phyloP scores from a whole-genome alignment of 30 jellyfish, hydroid and myxozoan genomes.

The Mastigias papua region DNA sequence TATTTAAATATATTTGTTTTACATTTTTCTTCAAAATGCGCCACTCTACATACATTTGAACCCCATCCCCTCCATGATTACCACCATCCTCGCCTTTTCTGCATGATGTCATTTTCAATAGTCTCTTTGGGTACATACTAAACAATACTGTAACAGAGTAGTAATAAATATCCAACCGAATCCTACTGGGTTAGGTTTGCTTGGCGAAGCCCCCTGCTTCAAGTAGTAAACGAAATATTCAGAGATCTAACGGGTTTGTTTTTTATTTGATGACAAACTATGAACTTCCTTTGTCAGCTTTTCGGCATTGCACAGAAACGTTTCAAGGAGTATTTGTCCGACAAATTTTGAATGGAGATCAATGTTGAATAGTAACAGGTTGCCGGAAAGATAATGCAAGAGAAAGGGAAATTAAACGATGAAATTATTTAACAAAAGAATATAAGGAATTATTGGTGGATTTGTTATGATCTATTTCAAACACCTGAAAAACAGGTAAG shows the following conservation, averaged over 20 bases:
- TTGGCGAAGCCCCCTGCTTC: neutral
- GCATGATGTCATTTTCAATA: too few relatives aligned
- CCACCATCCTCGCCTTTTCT: too few relatives aligned
- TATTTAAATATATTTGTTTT: too few relatives aligned
- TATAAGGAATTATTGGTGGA: neutral
- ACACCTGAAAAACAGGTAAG: too few relatives aligned
- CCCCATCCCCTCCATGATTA: too few relatives aligned
- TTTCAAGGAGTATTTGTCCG: constrained; percentile 1
- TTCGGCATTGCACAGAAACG: constrained; percentile 14
- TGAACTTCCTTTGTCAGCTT: neutral
- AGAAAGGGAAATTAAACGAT: neutral
- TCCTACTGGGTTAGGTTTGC: neutral
- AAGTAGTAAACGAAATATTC: neutral
- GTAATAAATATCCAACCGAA: too few relatives aligned
- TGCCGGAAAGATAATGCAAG: neutral
- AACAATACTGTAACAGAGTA: too few relatives aligned
- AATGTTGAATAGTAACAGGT: constrained; percentile 19
- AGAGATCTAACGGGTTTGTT: constrained; percentile 12
- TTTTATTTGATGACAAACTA: neutral
- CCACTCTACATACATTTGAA: too few relatives aligned
- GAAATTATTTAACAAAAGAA: neutral
- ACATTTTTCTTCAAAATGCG: too few relatives aligned
- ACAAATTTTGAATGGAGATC: constrained; percentile 15
- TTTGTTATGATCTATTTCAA: neutral
- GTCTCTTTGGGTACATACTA: too few relatives aligned